These are phyloP conservation scores for Polyergus mexicanus DNA, from an alignment of 1,140 invertebrate species.

Conservation along the genomic window DNA sequence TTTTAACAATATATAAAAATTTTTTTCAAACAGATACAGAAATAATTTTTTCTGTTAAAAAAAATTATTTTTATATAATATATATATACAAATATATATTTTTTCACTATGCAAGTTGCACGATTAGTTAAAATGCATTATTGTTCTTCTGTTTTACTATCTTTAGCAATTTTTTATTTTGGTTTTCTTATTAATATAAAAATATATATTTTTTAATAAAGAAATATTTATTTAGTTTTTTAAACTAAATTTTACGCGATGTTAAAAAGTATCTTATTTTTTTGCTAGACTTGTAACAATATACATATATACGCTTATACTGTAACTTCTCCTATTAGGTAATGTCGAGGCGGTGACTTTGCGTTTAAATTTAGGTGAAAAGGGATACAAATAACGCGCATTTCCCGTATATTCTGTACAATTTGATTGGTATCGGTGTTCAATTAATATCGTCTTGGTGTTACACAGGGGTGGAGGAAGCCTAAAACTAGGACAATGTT, in stretches of 20 bases:
- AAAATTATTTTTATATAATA: too few relatives aligned
- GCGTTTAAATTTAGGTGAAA: constrained; percentile 17
- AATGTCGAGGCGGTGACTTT: constrained; percentile 20
- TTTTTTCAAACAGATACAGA: too few relatives aligned
- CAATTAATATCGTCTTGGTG: constrained; percentile 82
- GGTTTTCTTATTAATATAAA: too few relatives aligned
- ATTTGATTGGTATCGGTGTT: constrained; percentile 67
- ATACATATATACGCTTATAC: neutral
- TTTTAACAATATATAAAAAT: too few relatives aligned
- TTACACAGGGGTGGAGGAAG: constrained; percentile 91
- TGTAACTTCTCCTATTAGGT: constrained; percentile 21
- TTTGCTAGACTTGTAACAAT: neutral
- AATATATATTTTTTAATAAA: neutral
- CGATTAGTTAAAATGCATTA: neutral
- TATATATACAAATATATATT: neutral
- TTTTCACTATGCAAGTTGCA: neutral
- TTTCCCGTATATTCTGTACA: constrained; percentile 17
- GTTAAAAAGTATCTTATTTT: too few relatives aligned
- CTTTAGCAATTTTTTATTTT: neutral
- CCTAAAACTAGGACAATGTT: constrained; percentile 91
- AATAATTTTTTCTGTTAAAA: neutral
- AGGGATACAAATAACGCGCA: constrained; percentile 40
- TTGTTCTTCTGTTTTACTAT: neutral
- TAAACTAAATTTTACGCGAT: too few relatives aligned
- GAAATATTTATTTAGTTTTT: too few relatives aligned